phyloP scores from a whole-genome alignment of 2,888 invertebrate genomes.

The Torymus tubicola region DNA sequence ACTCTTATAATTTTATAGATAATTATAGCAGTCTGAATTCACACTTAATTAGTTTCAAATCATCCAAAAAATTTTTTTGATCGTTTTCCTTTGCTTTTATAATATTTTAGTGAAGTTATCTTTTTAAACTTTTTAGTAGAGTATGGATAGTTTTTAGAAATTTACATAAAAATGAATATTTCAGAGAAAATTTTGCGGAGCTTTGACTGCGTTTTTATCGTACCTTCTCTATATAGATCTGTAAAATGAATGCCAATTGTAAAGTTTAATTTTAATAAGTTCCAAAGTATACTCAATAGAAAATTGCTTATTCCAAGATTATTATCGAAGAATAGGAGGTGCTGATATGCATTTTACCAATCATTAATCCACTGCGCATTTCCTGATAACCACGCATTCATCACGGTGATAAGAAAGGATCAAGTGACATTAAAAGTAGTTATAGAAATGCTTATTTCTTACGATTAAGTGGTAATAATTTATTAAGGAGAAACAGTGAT shows the following conservation, averaged over 20 bases:
- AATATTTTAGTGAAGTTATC: too few species aligned
- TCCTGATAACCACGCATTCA: slow-evolving; percentile 1
- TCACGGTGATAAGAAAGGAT: slow-evolving; percentile 34
- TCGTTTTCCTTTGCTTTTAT: background rate
- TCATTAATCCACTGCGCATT: slow-evolving; percentile 16
- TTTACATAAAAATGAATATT: too few species aligned
- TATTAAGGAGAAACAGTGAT: slow-evolving; percentile 28
- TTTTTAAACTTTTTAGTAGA: too few species aligned
- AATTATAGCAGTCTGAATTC: background rate
- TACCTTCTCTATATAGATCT: too few species aligned
- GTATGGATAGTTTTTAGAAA: too few species aligned
- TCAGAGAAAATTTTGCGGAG: too few species aligned
- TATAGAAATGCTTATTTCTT: slow-evolving; percentile 41
- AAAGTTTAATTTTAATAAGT: too few species aligned
- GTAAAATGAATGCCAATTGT: too few species aligned
- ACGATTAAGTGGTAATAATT: slow-evolving; percentile 24
- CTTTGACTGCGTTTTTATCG: too few species aligned
- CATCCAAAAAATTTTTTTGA: background rate
- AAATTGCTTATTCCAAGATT: too few species aligned
- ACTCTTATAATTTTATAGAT: too few species aligned
- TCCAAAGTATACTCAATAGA: too few species aligned
- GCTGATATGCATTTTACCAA: slow-evolving; percentile 44
- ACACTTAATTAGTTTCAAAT: background rate
- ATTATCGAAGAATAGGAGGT: background rate
- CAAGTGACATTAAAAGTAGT: slow-evolving; percentile 37